Conservation (phyloP, 2,797 vertebrate species). For the Brotogeris chrysoptera region DNA sequence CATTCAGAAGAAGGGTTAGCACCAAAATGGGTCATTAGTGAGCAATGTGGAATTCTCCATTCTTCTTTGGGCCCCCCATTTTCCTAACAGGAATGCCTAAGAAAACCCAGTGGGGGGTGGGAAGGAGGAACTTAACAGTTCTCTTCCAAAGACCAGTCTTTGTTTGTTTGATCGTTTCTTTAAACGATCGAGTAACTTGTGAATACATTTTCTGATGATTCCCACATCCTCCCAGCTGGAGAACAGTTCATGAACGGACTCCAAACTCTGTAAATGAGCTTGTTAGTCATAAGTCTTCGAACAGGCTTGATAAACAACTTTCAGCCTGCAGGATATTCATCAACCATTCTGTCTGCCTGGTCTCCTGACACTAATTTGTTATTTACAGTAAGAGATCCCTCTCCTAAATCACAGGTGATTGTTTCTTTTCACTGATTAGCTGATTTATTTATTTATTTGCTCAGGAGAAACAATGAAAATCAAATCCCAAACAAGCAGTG, state of each 20-base stretch:
- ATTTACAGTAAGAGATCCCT: slow-evolving; percentile 42
- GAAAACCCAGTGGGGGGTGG: not conserved
- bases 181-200: slow-evolving; percentile 66
- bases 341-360: slow-evolving; percentile 55
- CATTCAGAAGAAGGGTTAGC: not conserved
- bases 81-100: slow-evolving; percentile 42
- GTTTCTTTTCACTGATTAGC: slow-evolving; percentile 50
- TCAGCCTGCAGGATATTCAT: slow-evolving; percentile 62
- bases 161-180: slow-evolving; percentile 59
- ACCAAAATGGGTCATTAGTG: slow-evolving; percentile 18
- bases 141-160: slow-evolving; percentile 48
- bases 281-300: slow-evolving; percentile 70
- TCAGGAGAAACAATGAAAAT: slow-evolving; percentile 22
- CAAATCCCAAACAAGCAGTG: slow-evolving; percentile 5
- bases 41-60: not conserved
- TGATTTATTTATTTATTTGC: not conserved
- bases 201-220: slow-evolving; percentile 71
- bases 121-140: slow-evolving; percentile 38
- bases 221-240: slow-evolving; percentile 72
- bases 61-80: not conserved
- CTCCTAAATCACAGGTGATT: slow-evolving; percentile 66
- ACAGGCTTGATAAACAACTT: slow-evolving; percentile 67
- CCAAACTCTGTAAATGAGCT: slow-evolving; percentile 65
- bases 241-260: slow-evolving; percentile 37
- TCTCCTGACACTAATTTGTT: slow-evolving; percentile 58